These are phyloP conservation scores for Saxicola maurus DNA, from an alignment of 2,797 vertebrate species.

Conservation along the genomic window DNA sequence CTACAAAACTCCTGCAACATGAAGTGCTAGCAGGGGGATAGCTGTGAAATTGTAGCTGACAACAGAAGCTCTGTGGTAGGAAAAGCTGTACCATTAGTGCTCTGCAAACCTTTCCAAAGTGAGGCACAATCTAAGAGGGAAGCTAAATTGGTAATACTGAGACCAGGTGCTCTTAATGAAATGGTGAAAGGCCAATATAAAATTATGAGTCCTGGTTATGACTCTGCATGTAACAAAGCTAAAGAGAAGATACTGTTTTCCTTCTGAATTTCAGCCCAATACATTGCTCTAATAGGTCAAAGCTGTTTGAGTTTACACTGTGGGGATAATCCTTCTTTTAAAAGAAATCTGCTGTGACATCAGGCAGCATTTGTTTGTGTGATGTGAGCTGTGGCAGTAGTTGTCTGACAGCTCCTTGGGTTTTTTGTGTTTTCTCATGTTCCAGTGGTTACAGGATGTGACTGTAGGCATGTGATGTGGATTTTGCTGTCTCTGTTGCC, in stretches of 20 bases:
- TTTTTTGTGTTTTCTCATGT: background rate
- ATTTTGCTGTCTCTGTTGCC: background rate
- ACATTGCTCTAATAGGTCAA: background rate
- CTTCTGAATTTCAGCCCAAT: background rate
- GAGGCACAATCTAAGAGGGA: background rate
- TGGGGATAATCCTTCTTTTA: background rate
- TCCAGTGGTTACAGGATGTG: background rate
- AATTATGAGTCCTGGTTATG: background rate
- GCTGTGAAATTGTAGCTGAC: background rate
- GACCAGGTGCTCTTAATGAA: background rate
- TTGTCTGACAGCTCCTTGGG: background rate
- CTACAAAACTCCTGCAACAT: background rate
- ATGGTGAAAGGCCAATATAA: background rate
- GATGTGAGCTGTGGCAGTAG: constrained; percentile 23
- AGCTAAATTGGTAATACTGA: background rate
- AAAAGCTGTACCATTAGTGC: background rate
- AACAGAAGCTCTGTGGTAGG: background rate
- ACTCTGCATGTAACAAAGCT: background rate
- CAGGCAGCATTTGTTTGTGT: background rate
- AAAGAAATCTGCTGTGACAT: background rate
- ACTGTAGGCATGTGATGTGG: background rate
- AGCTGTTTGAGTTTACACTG: background rate
- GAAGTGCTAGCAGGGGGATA: background rate
- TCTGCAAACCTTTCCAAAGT: background rate
- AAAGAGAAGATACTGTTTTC: background rate